These are phyloP conservation scores for Pyrgus malvae DNA, from an alignment of 2,888 invertebrate genomes.

Conservation along the genomic window DNA sequence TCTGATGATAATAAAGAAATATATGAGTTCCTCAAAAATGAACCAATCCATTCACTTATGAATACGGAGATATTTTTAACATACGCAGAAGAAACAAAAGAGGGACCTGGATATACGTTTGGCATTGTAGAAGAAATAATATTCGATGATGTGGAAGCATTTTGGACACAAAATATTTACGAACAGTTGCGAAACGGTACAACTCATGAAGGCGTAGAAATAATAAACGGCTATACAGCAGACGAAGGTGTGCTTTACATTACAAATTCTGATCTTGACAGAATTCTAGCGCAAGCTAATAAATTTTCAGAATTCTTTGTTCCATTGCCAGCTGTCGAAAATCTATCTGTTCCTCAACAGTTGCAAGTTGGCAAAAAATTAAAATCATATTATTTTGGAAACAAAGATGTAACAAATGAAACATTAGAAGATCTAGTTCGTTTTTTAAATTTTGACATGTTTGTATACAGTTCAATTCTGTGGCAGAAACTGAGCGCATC, in stretches of 20 bases:
- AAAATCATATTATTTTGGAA: slow-evolving; percentile 23
- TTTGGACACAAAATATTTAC: slow-evolving; percentile 46
- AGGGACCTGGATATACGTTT: slow-evolving; percentile 38
- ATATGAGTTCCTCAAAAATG: slow-evolving; percentile 51
- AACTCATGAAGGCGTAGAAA: slow-evolving; percentile 77
- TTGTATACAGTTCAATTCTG: slow-evolving; percentile 37
- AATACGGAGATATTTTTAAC: slow-evolving; percentile 38
- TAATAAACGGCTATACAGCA: slow-evolving; percentile 86
- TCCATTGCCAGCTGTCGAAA: slow-evolving; percentile 36
- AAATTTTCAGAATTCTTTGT: slow-evolving; percentile 48
- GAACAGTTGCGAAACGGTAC: slow-evolving; percentile 67
- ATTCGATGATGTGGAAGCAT: slow-evolving; percentile 52
- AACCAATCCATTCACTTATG: slow-evolving; percentile 47
- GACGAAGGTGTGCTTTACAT: slow-evolving; percentile 82
- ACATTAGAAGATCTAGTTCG: slow-evolving; percentile 37
- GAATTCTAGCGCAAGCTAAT: slow-evolving; percentile 42
- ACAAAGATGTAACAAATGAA: slow-evolving; percentile 32
- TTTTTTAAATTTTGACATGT: slow-evolving; percentile 38
- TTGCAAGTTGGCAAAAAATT: slow-evolving; percentile 40
- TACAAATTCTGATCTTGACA: slow-evolving; percentile 31
- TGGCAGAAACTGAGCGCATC: slow-evolving; percentile 41
- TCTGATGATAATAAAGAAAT: slow-evolving; percentile 53
- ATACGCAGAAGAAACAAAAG: slow-evolving; percentile 34
- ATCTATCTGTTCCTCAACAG: slow-evolving; percentile 33
- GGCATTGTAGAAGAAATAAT: slow-evolving; percentile 48